Percentiles rank a stretch among this genome's conserved stretches.
Evolutionary conservation across 2,797 vertebrate genomes (phyloP).

Genomic region (Setipinna tenuifilis): DNA sequence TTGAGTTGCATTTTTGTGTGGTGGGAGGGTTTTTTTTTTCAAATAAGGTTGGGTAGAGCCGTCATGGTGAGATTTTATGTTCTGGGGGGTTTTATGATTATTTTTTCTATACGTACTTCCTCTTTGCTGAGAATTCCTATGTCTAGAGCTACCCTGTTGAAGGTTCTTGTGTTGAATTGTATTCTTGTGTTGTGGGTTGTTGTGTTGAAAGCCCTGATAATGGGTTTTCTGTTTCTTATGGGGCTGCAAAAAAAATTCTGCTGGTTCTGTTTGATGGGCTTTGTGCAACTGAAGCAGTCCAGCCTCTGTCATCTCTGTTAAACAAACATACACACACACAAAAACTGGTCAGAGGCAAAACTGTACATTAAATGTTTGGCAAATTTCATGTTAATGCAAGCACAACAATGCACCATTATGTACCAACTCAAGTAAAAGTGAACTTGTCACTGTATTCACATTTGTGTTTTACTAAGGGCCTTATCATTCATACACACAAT

Average conservation of each 20-base stretch:
- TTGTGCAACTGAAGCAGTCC: slow-evolving; percentile 31
- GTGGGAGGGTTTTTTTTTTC: background rate
- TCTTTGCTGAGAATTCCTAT: background rate
- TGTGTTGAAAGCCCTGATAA: background rate
- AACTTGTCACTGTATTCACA: too few species aligned
- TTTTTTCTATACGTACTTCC: background rate
- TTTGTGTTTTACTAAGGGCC: too few species aligned
- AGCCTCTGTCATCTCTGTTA: slow-evolving; percentile 64
- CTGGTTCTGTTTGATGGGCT: background rate
- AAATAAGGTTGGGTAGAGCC: background rate
- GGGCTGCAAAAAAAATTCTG: slow-evolving; percentile 53
- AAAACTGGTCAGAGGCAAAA: too few species aligned
- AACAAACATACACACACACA: background rate
- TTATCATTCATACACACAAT: too few species aligned
- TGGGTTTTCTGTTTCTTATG: slow-evolving; percentile 68
- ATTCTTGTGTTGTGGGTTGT: background rate
- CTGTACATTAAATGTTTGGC: too few species aligned
- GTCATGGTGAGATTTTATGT: background rate
- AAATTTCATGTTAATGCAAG: too few species aligned
- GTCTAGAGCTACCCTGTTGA: background rate
- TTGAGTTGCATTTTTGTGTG: slow-evolving; percentile 23
- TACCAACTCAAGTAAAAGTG: too few species aligned
- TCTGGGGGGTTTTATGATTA: background rate
- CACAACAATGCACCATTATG: too few species aligned
- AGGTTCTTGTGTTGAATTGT: background rate